Base-by-base conservation (phyloP, 1,140 invertebrate species). In the Drosophila mojavensis region DNA sequence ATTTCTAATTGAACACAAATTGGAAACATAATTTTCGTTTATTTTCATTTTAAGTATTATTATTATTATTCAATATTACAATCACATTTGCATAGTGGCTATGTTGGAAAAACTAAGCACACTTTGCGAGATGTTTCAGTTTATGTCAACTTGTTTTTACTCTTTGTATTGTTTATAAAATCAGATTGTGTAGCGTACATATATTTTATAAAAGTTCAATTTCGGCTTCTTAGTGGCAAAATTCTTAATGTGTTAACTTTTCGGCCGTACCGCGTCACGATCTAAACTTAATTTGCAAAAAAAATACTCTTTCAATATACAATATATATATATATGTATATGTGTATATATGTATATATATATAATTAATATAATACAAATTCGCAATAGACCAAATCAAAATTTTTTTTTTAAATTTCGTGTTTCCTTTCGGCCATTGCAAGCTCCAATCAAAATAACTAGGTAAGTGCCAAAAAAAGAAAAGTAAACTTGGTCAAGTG, bases 111-210 rank as follows among this genome's bases (percentile, higher is more conserved):
- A 55, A 59, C 61, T 24, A 0, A 69, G 75, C 43, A 75, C 28
- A 26, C 72, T 54, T 2, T 61, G 75, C 50, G 56, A 15, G 11
- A 69, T 68, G 56, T 63, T 45, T 80, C 77, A 84, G 50, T 36
- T 39, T 30, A 54, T 54, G 43, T 69, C 50, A 39, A 60, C 62
- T 43, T 55, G 45, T 58, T 78, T 81, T 81, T 78, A 83, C 47
- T 85, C 39, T 65, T 30, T 65, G 81, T 81, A 78, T 60, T 84
- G 81, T 85, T 85, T 79, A 81, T 47, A 88, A 70, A 89, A 83
- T 78, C 80, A 88, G 80, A 86, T 82, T 89, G 83, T 89, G 83
- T 88, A 71, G 66, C 83, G 83, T 86, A 86, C 75, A 86, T 77
- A 78, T 85, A 79, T 83, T 88, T 86, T 71, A 83, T 80, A 79